These are phyloP conservation scores for Thalassaphorura encarpata DNA, from an alignment of 1,140 invertebrate species.

Conservation along the genomic window DNA sequence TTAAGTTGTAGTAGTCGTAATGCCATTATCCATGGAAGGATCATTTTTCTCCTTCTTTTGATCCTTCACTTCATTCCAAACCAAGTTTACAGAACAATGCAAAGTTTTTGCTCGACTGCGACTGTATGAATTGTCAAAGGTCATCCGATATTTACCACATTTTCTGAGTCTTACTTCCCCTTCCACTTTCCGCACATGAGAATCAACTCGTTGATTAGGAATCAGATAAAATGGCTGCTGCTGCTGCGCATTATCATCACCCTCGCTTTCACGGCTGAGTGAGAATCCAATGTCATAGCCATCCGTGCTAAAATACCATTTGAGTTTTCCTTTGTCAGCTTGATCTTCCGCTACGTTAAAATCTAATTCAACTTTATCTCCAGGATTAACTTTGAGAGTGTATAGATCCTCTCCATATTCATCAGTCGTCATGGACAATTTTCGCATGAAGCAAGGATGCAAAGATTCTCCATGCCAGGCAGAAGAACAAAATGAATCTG, in stretches of 20 bases:
- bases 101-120: not conserved
- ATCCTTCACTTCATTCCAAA: too few species aligned
- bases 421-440: not conserved
- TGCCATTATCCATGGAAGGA: too few species aligned
- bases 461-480: not conserved
- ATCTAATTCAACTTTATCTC: not conserved
- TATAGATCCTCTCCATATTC: constrained; percentile 1
- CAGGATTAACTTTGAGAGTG: not conserved
- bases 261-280: not conserved
- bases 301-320: constrained; percentile 1
- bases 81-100: not conserved
- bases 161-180: not conserved
- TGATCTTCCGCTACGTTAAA: not conserved
- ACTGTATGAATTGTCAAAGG: constrained; percentile 3
- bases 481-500: constrained; percentile 2
- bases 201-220: not conserved
- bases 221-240: too few species aligned
- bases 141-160: not conserved
- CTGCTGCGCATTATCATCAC: not conserved
- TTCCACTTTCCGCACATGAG: not conserved
- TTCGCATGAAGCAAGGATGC: not conserved
- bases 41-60: too few species aligned
- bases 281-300: constrained; percentile 5
- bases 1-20: too few species aligned
- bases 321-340: not conserved